A percentile compares a stretch with the other conserved stretches of the same genome.
These are phyloP conservation scores for Sminthurinus aureus DNA, from an alignment of 2,888 invertebrate species.

Conservation along the genomic window DNA sequence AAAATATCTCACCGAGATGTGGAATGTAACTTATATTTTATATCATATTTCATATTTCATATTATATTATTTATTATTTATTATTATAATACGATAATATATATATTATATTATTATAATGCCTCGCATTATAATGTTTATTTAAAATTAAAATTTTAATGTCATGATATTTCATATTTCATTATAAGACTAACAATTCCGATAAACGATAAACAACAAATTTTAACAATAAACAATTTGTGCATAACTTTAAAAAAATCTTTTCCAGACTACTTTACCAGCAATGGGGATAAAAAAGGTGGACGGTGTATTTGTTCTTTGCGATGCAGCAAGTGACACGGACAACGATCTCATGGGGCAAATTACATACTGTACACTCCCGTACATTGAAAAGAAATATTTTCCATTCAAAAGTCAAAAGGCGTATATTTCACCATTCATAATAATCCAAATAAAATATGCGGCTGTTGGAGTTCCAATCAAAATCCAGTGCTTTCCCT, in stretches of 20 bases:
- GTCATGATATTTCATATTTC: no score
- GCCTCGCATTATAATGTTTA: no score
- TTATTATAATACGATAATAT: no score
- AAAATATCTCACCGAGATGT: no score
- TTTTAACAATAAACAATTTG: background rate
- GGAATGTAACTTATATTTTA: no score
- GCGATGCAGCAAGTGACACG: background rate
- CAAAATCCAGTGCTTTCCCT: slow-evolving; percentile 1
- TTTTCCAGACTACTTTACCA: background rate
- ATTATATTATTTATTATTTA: no score
- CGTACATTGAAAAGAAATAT: background rate
- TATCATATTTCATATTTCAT: no score
- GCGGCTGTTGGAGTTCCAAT: slow-evolving; percentile 7
- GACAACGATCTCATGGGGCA: background rate
- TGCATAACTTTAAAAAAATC: background rate
- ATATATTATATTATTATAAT: no score
- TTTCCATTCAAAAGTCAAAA: slow-evolving; percentile 5
- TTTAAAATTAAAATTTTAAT: no score
- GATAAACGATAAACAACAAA: background rate
- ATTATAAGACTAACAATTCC: background rate
- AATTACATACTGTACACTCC: slow-evolving; percentile 10
- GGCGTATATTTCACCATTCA: slow-evolving; percentile 6
- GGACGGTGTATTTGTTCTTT: background rate
- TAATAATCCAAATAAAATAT: slow-evolving; percentile 1
- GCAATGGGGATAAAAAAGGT: background rate